Evolutionary conservation across 1,140 invertebrate species (phyloP).

Genomic region (Drosophila hydei): DNA sequence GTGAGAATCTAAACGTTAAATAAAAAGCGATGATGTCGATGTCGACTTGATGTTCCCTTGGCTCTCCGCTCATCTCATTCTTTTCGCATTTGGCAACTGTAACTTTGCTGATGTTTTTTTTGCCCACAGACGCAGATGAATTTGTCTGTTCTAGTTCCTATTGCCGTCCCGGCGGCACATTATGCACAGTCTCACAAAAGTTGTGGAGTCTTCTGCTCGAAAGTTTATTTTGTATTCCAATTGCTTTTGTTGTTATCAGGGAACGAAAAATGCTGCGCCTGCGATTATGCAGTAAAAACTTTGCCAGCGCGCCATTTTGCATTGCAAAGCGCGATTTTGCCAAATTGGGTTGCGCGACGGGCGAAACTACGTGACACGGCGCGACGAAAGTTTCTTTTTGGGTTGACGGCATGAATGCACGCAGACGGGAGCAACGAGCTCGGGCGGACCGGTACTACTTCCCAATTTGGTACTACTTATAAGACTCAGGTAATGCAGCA

Average conservation of each 20-base stretch:
- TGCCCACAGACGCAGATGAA: constrained; percentile 74
- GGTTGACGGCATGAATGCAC: constrained; percentile 52
- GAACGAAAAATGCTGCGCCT: constrained; percentile 72
- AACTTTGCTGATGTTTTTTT: constrained; percentile 61
- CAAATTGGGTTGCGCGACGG: constrained; percentile 71
- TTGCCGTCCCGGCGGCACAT: constrained; percentile 51
- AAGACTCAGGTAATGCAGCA: constrained; percentile 34
- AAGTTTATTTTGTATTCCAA: constrained; percentile 32
- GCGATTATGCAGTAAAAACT: constrained; percentile 80
- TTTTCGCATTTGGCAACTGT: constrained; percentile 74
- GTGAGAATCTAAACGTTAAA: constrained; percentile 68
- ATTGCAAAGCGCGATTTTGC: constrained; percentile 74
- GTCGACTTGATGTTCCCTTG: constrained; percentile 20
- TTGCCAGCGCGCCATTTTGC: constrained; percentile 69
- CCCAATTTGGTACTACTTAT: constrained; percentile 17
- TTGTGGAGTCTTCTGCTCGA: constrained; percentile 35
- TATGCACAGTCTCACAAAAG: constrained; percentile 70
- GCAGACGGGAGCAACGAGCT: constrained; percentile 2
- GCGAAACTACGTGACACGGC: constrained; percentile 24
- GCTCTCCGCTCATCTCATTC: constrained; percentile 36
- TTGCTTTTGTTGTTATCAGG: constrained; percentile 57
- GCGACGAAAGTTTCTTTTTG: constrained; percentile 46
- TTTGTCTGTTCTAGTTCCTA: constrained; percentile 56
- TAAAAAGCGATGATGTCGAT: constrained; percentile 62
- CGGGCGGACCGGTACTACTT: neutral